Conservation (phyloP, 2,797 vertebrate species). For the Periophthalmus magnuspinnatus region DNA sequence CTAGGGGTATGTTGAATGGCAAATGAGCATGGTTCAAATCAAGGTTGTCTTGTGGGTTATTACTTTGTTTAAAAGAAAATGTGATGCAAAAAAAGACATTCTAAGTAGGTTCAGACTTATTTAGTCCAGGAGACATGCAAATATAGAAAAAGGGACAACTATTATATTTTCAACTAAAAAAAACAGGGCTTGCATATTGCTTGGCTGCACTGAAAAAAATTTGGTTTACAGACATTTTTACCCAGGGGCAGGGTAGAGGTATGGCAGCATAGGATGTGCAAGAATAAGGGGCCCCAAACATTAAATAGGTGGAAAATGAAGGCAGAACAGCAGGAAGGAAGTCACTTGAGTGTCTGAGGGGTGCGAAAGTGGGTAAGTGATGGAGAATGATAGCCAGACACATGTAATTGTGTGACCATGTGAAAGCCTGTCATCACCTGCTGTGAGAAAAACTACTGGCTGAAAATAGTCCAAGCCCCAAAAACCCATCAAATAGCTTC, state of each 20-base stretch:
- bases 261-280: slow-evolving; percentile 1
- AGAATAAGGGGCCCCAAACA: slow-evolving; percentile 11
- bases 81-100: no score
- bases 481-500: slow-evolving; percentile 49
- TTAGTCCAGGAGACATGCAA: neutral
- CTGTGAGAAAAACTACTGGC: slow-evolving; percentile 70
- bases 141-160: neutral
- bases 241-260: neutral
- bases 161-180: neutral
- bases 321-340: slow-evolving; percentile 23
- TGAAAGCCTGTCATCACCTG: slow-evolving; percentile 65
- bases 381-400: slow-evolving; percentile 42
- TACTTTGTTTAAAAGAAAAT: no score
- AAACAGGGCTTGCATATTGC: neutral
- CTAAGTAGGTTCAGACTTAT: neutral
- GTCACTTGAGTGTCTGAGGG: slow-evolving; percentile 13
- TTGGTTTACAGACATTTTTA: neutral
- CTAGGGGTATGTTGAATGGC: neutral
- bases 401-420: slow-evolving; percentile 68
- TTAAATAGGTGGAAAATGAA: slow-evolving; percentile 14
- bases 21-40: neutral
- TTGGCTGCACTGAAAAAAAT: neutral
- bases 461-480: slow-evolving; percentile 54
- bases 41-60: slow-evolving; percentile 3
- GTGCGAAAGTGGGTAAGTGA: slow-evolving; percentile 36